Evolutionary conservation across 2,888 invertebrate species (phyloP).

Genomic region (Drosophila acutilabella): DNA sequence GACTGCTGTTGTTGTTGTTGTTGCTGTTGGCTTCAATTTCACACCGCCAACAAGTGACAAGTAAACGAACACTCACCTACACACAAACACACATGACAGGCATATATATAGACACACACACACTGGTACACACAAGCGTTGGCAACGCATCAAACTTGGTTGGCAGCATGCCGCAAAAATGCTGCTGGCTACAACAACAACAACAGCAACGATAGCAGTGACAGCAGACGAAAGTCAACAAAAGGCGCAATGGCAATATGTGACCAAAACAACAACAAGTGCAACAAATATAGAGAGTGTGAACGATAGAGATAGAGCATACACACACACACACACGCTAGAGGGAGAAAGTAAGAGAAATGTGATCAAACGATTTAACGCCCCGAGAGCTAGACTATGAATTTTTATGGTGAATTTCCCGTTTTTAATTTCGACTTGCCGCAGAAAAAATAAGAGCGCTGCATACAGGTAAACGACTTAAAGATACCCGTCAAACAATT

Average conservation of each 20-base stretch:
- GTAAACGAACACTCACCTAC: constrained; percentile 42
- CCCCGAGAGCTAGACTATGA: constrained; percentile 60
- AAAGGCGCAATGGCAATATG: constrained; percentile 49
- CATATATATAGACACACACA: not conserved
- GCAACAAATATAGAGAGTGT: constrained; percentile 13
- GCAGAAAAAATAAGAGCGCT: constrained; percentile 10
- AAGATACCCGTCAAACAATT: not conserved
- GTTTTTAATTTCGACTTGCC: constrained; percentile 60
- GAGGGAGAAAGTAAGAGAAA: constrained; percentile 14
- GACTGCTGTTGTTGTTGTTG: constrained; percentile 34
- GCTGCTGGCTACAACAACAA: constrained; percentile 45
- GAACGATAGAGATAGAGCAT: not conserved
- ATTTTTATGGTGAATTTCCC: constrained; percentile 65
- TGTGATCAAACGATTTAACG: constrained; percentile 59
- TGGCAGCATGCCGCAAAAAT: constrained; percentile 75
- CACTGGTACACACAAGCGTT: constrained; percentile 19
- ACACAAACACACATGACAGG: not conserved
- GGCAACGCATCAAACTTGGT: constrained; percentile 70
- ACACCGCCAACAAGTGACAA: constrained; percentile 75
- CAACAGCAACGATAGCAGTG: constrained; percentile 26
- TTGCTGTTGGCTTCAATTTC: constrained; percentile 70
- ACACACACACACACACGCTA: not conserved
- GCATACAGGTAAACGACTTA: not conserved
- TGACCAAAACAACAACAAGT: constrained; percentile 21
- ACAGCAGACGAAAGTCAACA: constrained; percentile 52